phyloP scores from a whole-genome alignment of 2,888 invertebrate species.

The Andrena bucephala region DNA sequence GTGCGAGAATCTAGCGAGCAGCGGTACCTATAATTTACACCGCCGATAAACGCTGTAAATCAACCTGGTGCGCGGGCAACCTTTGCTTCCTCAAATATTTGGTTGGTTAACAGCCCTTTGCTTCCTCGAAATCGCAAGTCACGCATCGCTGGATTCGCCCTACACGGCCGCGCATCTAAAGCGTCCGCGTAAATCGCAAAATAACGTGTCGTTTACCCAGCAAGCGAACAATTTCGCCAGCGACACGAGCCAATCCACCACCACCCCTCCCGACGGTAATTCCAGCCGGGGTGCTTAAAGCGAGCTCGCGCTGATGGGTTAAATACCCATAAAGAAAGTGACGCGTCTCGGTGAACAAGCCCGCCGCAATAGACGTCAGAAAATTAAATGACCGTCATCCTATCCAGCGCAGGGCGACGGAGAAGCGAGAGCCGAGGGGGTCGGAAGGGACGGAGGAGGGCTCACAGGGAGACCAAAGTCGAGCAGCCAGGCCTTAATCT shows the following conservation, averaged over 20 bases:
- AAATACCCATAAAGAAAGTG: slow-evolving; percentile 41
- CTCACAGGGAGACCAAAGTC: slow-evolving; percentile 29
- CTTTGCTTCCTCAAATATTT: neutral
- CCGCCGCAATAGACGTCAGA: slow-evolving; percentile 37
- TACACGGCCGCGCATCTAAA: neutral
- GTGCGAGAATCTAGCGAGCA: neutral
- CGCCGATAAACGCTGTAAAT: slow-evolving; percentile 25
- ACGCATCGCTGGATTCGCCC: neutral
- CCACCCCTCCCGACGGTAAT: slow-evolving; percentile 6
- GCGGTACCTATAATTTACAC: neutral
- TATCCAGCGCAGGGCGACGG: neutral
- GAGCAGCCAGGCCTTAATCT: slow-evolving; percentile 69
- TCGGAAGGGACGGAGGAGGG: neutral
- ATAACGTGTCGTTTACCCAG: neutral
- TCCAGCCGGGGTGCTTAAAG: slow-evolving; percentile 23
- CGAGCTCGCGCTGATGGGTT: slow-evolving; percentile 38
- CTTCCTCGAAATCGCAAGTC: neutral
- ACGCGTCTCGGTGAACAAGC: slow-evolving; percentile 10
- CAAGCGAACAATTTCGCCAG: slow-evolving; percentile 3
- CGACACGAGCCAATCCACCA: slow-evolving; percentile 28
- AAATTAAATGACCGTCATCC: slow-evolving; percentile 49
- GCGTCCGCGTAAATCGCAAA: neutral
- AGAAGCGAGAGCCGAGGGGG: slow-evolving; percentile 29
- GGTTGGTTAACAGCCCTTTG: neutral
- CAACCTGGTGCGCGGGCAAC: neutral